Evolutionary conservation across 2,888 invertebrate species (phyloP).

Genomic region (Tetramorium bicarinatum): DNA sequence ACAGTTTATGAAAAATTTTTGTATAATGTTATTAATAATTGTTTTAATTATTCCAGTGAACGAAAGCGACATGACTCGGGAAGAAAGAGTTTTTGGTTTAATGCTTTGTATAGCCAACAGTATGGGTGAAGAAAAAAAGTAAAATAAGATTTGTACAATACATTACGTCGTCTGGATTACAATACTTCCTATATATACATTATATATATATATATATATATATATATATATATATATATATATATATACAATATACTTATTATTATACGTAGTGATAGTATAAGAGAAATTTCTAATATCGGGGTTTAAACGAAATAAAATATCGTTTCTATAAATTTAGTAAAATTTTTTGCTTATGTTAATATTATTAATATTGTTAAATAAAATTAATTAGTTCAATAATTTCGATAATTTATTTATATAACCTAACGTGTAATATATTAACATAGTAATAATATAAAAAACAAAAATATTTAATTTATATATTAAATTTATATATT

Average conservation of each 20-base stretch:
- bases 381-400: constrained; percentile 8
- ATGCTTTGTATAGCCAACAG: neutral
- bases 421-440: neutral
- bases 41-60: constrained; percentile 4
- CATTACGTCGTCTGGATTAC: neutral
- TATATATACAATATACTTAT: neutral
- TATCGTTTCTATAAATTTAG: neutral
- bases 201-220: no score
- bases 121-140: neutral
- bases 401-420: neutral
- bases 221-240: no score
- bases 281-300: neutral
- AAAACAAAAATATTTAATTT: no score
- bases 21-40: neutral
- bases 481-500: no score
- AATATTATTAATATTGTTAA: neutral
- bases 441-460: neutral
- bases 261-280: neutral
- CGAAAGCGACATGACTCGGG: neutral
- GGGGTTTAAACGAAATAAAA: constrained; percentile 13
- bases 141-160: neutral
- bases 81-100: neutral
- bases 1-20: neutral
- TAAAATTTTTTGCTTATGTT: neutral
- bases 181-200: neutral